Conservation (phyloP, 1,140 invertebrate species). For the Megalopta genalis region DNA sequence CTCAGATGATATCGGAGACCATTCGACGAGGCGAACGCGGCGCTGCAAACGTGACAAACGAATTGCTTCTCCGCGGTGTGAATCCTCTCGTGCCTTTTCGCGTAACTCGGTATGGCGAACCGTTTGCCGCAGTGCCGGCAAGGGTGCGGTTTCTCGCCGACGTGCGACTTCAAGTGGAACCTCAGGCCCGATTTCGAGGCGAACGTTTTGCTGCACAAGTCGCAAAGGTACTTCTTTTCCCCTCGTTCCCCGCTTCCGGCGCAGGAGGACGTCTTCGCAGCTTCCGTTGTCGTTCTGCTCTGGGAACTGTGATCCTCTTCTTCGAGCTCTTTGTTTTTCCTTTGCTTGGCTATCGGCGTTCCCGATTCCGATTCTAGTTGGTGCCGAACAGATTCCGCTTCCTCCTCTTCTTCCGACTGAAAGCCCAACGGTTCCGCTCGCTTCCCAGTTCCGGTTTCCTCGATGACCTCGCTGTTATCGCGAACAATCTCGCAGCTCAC, state of each 20-base stretch:
- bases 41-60: slow-evolving; percentile 59
- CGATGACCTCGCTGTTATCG: too few species aligned
- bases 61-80: slow-evolving; percentile 42
- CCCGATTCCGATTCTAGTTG: too few species aligned
- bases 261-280: not conserved
- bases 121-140: slow-evolving; percentile 61
- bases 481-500: too few species aligned
- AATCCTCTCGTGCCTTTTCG: slow-evolving; percentile 47
- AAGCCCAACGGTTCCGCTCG: too few species aligned
- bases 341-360: not conserved
- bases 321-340: not conserved
- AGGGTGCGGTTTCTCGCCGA: slow-evolving; percentile 47
- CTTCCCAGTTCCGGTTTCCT: too few species aligned
- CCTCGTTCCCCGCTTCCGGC: not conserved
- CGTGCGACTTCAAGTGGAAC: slow-evolving; percentile 61
- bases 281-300: not conserved
- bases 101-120: slow-evolving; percentile 56
- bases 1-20: slow-evolving; percentile 62
- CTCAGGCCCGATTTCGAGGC: slow-evolving; percentile 59
- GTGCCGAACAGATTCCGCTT: too few species aligned
- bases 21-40: slow-evolving; percentile 57
- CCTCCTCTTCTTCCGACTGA: too few species aligned
- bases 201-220: slow-evolving; percentile 65
- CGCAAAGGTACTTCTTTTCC: slow-evolving; percentile 43
- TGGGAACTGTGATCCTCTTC: not conserved